Base-by-base conservation (phyloP, 2,888 invertebrate genomes). In the Gibbula magus region DNA sequence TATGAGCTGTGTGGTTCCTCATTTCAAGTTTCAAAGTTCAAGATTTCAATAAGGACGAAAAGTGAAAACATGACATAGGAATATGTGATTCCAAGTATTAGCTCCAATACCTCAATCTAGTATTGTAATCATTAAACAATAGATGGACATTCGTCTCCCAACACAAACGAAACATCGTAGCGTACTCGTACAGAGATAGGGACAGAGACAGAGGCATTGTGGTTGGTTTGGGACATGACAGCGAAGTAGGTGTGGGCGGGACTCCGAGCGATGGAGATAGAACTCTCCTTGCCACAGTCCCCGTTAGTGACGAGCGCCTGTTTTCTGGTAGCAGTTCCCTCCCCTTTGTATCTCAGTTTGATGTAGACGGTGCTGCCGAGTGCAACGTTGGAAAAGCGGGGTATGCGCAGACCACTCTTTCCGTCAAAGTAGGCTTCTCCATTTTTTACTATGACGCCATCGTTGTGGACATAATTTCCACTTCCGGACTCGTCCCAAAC, bases 241-340 rank as follows among this genome's bases (percentile, higher is more conserved):
- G 87, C 88, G 35, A 88, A 85, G 45, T 81, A 81, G 13, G 86
- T 79, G 22, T 82, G 78, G 0, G 78, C 66, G 0, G 79, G 54
- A 45, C 84, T 84, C 13, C 87, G 85, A 0, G 83, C 85, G 53
- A 90, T 77, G 82, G 85, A 82, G 22, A 90, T 82, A 8, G 90
- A 86, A 16, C 87, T 86, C 7, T 83, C 75, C 35, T 79, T 85
- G 53, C 83, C 82, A 61, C 89, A 89, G 79, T 89, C 89, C 13
- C 88, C 88, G 77, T 90, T 90, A 67, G 87, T 85, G 7, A 90
- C 78, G 32, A 90, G 76, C 0, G 89, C 88, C 74, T 86, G 86
- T 22, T 81, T 80, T 4, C 79, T 61, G 8, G 56, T 73, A 13
- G 52, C 32, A 1, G 32, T 56, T 8, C 16, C 73, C n/a, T 20